Percentiles rank a stretch among this genome's conserved stretches.
Evolutionary conservation across 2,888 invertebrate genomes (phyloP).

Genomic region (Megaustenia siamemsis): DNA sequence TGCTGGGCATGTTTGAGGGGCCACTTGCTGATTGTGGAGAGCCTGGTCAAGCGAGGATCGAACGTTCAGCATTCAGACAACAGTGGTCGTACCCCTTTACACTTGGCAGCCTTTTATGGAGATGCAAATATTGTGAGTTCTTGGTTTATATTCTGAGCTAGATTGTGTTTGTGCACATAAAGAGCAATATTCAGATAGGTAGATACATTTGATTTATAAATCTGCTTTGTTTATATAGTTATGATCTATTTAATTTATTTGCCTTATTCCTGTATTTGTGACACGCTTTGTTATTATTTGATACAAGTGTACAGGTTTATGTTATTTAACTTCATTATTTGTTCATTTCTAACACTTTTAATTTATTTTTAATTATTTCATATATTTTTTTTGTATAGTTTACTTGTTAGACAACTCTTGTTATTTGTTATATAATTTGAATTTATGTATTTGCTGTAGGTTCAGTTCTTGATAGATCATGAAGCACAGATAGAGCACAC

Average conservation of each 20-base stretch:
- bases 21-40: slow-evolving; percentile 87
- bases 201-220: too few relatives aligned
- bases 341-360: too few relatives aligned
- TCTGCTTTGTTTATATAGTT: too few relatives aligned
- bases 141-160: neutral
- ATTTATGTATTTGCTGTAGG: slow-evolving; percentile 79
- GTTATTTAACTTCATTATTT: too few relatives aligned
- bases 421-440: neutral
- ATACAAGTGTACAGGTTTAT: too few relatives aligned
- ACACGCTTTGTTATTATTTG: too few relatives aligned
- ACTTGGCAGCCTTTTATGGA: slow-evolving; percentile 87
- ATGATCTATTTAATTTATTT: too few relatives aligned
- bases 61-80: slow-evolving; percentile 91
- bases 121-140: slow-evolving; percentile 81
- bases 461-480: slow-evolving; percentile 91
- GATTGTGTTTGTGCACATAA: too few relatives aligned
- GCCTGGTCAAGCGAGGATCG: slow-evolving; percentile 90
- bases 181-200: too few relatives aligned
- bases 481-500: slow-evolving; percentile 95
- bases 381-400: neutral
- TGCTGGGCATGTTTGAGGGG: slow-evolving; percentile 95
- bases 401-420: neutral
- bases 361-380: neutral
- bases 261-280: too few relatives aligned
- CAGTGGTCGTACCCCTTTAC: slow-evolving; percentile 93